A percentile compares a stretch with the other conserved stretches of the same genome.
Evolutionary conservation across 2,113 vertebrate genomes (phyloP).

Genomic region (Verasper variegatus): DNA sequence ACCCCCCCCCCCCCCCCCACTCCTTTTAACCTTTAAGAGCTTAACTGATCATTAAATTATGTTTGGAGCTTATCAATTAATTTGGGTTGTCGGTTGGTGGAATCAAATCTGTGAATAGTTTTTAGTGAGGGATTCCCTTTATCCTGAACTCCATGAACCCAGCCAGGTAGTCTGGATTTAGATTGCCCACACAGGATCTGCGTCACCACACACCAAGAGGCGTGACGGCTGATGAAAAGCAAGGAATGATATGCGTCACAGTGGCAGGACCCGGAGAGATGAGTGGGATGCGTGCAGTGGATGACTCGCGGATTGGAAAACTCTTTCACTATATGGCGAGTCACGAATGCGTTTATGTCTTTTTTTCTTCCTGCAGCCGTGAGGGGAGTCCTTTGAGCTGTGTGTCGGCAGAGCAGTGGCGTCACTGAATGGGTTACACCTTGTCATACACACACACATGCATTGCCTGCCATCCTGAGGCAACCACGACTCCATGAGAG

Average conservation of each 20-base stretch:
- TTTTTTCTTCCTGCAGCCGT: slow-evolving; percentile 33
- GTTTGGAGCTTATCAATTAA: neutral
- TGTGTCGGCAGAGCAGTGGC: neutral
- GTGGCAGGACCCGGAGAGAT: slow-evolving; percentile 16
- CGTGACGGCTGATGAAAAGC: neutral
- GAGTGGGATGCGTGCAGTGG: slow-evolving; percentile 22
- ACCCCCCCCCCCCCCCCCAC: neutral
- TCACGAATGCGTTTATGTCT: slow-evolving; percentile 44
- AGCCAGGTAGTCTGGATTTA: slow-evolving; percentile 43
- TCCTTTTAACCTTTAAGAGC: neutral
- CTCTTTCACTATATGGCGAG: slow-evolving; percentile 37
- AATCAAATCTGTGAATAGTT: neutral
- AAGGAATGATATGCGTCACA: slow-evolving; percentile 50
- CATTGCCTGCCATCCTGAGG: slow-evolving; percentile 36
- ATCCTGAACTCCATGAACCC: neutral
- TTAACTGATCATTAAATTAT: neutral
- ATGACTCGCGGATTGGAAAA: slow-evolving; percentile 44
- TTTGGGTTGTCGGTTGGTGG: neutral
- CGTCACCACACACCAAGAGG: slow-evolving; percentile 30
- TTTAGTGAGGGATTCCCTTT: neutral
- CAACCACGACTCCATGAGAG: slow-evolving; percentile 23
- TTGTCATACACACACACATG: slow-evolving; percentile 7
- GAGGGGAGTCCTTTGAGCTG: slow-evolving; percentile 40
- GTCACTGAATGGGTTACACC: slow-evolving; percentile 25
- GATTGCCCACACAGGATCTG: slow-evolving; percentile 25